Conservation (phyloP, 2,888 invertebrate species). For the Apamea monoglypha region DNA sequence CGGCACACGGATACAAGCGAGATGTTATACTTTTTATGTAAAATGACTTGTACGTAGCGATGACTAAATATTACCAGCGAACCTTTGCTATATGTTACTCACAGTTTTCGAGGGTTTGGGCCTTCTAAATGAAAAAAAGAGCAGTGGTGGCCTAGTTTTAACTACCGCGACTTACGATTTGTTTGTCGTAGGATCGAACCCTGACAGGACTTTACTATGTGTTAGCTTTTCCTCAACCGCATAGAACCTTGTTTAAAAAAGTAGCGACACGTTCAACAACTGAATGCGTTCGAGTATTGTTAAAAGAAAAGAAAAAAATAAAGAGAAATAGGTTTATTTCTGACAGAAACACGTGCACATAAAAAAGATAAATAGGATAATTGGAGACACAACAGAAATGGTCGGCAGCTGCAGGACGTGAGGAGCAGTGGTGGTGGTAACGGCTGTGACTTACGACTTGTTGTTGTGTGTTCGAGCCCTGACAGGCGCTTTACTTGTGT, state of each 20-base stretch:
- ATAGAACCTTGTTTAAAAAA: background rate
- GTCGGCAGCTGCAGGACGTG: background rate
- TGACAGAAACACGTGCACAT: background rate
- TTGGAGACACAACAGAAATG: background rate
- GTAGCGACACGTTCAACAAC: background rate
- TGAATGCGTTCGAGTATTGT: background rate
- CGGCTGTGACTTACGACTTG: background rate
- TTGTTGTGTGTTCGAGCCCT: background rate
- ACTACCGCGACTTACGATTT: background rate
- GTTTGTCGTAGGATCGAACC: too few relatives aligned
- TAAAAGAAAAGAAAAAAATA: too few relatives aligned
- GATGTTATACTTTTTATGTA: constrained; percentile 19
- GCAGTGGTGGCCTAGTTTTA: background rate
- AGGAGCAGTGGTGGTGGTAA: background rate
- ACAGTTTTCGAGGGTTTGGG: background rate
- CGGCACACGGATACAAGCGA: constrained; percentile 1
- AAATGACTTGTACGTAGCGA: constrained; percentile 12
- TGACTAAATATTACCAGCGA: constrained; percentile 1
- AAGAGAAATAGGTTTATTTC: background rate
- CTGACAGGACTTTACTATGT: too few relatives aligned
- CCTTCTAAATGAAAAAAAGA: background rate
- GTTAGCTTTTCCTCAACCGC: constrained; percentile 3
- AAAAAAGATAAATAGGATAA: background rate
- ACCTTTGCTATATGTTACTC: background rate
- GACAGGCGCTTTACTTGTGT: background rate